Conservation (phyloP, 2,888 invertebrate species). For the Macropis europaea region DNA sequence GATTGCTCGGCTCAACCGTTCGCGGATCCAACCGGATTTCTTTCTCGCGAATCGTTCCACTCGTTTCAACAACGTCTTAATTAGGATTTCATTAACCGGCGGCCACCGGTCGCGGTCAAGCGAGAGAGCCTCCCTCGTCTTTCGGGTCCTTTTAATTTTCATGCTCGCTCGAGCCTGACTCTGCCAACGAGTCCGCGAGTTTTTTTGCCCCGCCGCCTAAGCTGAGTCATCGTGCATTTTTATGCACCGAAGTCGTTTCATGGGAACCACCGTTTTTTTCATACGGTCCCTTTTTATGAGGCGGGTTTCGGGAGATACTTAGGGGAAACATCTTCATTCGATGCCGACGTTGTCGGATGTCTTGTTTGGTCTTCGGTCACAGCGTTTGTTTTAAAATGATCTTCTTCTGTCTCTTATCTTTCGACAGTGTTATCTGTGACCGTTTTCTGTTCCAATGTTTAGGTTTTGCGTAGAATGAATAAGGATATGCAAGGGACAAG, state of each 20-base stretch:
- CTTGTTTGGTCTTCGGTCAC: no score
- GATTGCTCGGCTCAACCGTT: slow-evolving; percentile 29
- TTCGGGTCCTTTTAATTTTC: background rate
- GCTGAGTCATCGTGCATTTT: background rate
- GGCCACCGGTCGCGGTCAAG: slow-evolving; percentile 7
- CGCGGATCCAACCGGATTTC: background rate
- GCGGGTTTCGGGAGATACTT: background rate
- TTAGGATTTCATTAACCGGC: slow-evolving; percentile 56
- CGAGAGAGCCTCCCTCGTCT: background rate
- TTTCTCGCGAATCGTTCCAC: slow-evolving; percentile 17
- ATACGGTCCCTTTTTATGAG: background rate
- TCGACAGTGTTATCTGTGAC: no score
- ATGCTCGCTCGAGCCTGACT: background rate
- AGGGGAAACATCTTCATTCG: background rate
- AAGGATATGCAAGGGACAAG: no score
- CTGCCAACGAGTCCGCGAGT: background rate
- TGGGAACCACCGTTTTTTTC: background rate
- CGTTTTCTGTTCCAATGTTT: no score
- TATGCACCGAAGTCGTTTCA: background rate
- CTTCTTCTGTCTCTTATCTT: no score
- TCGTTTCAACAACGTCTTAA: slow-evolving; percentile 54
- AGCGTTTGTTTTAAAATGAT: no score
- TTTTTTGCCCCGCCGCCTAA: background rate
- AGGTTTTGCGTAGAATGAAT: no score
- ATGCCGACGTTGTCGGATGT: no score